Evolutionary conservation across 2,113 vertebrate genomes (phyloP), one percentile per base, ranked within the genome.

Genomic region (Gadus macrocephalus): DNA sequence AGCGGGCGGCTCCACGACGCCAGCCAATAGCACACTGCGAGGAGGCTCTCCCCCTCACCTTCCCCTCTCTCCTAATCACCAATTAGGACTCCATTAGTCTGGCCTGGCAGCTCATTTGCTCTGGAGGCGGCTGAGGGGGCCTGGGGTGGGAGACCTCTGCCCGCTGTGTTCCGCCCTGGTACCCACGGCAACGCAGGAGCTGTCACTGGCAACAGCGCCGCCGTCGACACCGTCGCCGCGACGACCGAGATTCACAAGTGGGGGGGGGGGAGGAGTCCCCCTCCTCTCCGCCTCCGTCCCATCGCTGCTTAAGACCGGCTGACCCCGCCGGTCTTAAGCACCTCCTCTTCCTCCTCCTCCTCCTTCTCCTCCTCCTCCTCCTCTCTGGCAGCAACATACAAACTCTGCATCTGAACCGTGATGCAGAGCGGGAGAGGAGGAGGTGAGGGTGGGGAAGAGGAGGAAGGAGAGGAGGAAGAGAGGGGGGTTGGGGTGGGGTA

Each of bases 11-110:
- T 72, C 78, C 68, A 84, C 78, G 66, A 67, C 75, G 72, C 77
- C 68, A 20, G 67, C 71, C 63, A 79, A 78, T 72, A 84, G 77
- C 83, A 78, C 68, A 71, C 75, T 81, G 75, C 79, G 70, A 74
- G 80, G 70, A 83, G 80, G 84, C 80, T 77, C 80, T 85, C 82
- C 82, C 85, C 82, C 85, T 89, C 81, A 90, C 88, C 87, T 89
- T 89, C 83, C 79, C 80, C 87, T 87, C 78, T 94, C 93, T 93
- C 93, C 94, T 97, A 96, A 97, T 97, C 91, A 93, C 95, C 95
- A 97, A 95, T 98, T 96, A 98, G 97, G 94, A 93, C 93, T 97
- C 95, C 92, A 96, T 98, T 98, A 98, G 94, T 93, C 90, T 90
- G 93, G 77, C 91, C 88, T 95, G 97, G 95, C 96, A 97, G 94